Base-by-base conservation (phyloP, 2,113 vertebrate genomes). In the Neogobius melanostomus region DNA sequence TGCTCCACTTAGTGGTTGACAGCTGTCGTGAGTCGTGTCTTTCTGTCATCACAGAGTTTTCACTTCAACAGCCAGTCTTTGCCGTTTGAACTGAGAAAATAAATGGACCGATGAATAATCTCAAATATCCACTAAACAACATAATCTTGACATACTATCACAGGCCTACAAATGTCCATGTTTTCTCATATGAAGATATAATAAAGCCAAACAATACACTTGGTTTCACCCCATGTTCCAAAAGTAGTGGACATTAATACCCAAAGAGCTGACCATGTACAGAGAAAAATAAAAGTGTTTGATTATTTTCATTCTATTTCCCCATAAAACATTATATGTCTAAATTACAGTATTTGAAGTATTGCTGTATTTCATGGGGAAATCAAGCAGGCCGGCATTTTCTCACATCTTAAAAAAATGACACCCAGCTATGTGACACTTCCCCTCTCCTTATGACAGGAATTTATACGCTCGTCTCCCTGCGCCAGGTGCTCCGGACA, bases 341-440 rank as follows among this genome's bases (percentile, higher is more conserved):
- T 66, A 21, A 2, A 21, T 21, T 21, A 5, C 28, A 36, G 28
- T 36, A 60, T 85, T 85, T 73, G 62, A 56, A 45, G 64, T 56
- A 53, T 81, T 80, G 81, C 77, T 87, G 74, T 85, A 83, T 89
- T 89, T 86, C 81, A 88, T 80, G 83, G 65, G 84, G 71, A 86
- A 88, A 89, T 83, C 81, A 86, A 71, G 80, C 81, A 50, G 74
- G 75, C 70, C 21, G 7, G 66, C 75, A 78, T 89, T 90, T 89
- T 89, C 78, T 91, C 89, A 90, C 90, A 85, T 90, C 89, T 82
- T 93, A 89, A 92, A 90, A 86, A 86, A 91, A 88, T 86, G 91
- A 88, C 90, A 89, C 80, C 59, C 16, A 87, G 86, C 72, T 87
- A 90, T 90, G 86, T 88, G 84, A 89, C 91, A 90, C 85, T 88